These are phyloP conservation scores for Rhinoraja longicauda DNA, from an alignment of 2,797 vertebrate species.

Conservation along the genomic window DNA sequence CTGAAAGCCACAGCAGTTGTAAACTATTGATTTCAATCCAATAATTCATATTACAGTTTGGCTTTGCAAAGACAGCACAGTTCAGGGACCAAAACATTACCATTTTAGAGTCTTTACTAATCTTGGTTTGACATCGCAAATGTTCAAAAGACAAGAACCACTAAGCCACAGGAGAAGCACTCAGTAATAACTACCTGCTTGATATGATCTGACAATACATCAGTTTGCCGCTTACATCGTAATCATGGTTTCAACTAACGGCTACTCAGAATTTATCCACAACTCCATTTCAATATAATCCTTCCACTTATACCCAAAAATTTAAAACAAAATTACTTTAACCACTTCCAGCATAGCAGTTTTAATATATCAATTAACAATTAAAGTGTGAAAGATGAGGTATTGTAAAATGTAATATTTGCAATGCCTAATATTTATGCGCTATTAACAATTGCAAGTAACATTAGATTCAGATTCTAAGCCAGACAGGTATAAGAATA, in stretches of 20 bases:
- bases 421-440: neutral
- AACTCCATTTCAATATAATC: neutral
- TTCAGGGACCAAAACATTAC: neutral
- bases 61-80: conserved; percentile 1
- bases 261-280: neutral
- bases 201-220: neutral
- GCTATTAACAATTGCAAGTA: neutral
- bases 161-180: neutral
- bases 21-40: conserved; percentile 40
- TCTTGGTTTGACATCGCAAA: neutral
- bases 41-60: conserved; percentile 36
- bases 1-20: conserved; percentile 43
- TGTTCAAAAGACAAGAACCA: neutral
- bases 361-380: neutral
- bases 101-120: neutral
- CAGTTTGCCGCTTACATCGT: neutral
- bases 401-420: neutral
- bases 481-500: neutral
- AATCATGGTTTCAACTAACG: neutral
- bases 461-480: neutral
- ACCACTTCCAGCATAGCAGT: neutral
- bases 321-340: neutral
- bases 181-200: neutral
- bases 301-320: neutral
- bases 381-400: neutral